Conservation (phyloP, 1,140 invertebrate genomes). For the Ceratina japonica region DNA sequence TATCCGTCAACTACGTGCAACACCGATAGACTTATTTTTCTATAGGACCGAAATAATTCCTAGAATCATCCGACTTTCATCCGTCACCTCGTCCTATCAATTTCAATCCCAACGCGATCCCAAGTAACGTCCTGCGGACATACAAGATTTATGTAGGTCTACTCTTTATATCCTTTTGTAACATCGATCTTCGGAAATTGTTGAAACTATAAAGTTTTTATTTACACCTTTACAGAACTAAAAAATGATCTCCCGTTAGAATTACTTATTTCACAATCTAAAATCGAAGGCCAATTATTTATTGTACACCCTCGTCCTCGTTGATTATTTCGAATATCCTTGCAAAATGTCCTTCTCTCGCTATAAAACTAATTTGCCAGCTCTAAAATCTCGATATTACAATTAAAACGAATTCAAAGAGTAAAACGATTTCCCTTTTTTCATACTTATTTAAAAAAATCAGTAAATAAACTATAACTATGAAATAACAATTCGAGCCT, state of each 20-base stretch:
- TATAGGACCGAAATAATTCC: no score
- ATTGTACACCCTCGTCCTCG: constrained; percentile 9
- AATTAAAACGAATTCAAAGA: background rate
- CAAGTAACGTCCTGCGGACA: no score
- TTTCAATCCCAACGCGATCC: no score
- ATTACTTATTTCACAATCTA: constrained; percentile 37
- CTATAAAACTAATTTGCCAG: background rate
- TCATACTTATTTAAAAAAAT: no score
- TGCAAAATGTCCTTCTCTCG: background rate
- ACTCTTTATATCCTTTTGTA: no score
- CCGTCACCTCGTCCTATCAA: no score
- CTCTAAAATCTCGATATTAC: background rate
- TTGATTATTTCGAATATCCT: background rate
- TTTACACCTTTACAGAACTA: constrained; percentile 16
- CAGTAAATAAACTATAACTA: no score
- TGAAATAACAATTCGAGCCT: no score
- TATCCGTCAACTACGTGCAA: background rate
- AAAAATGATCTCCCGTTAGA: constrained; percentile 34
- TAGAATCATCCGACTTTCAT: no score
- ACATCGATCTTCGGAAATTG: background rate
- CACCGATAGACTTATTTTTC: constrained; percentile 4
- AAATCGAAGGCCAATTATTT: constrained; percentile 61
- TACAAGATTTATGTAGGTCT: no score
- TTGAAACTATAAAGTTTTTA: background rate
- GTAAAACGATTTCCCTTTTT: no score